Evolutionary conservation across 2,797 vertebrate genomes (phyloP), one percentile per base, ranked within the genome.

Genomic region (Amblyopsis hoosieri): DNA sequence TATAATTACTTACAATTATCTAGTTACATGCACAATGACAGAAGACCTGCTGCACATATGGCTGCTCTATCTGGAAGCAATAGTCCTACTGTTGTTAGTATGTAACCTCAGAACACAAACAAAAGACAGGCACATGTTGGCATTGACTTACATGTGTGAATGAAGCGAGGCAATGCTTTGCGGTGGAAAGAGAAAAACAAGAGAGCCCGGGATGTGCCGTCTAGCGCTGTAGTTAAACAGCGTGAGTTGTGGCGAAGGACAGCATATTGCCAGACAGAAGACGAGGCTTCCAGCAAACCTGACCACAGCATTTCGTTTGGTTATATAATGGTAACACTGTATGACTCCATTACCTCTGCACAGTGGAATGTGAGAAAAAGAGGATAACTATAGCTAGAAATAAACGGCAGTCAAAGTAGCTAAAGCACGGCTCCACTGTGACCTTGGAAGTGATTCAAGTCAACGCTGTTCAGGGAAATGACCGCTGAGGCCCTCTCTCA

Each of bases 281-380:
- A 76, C 56, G 23, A 71, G 80, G 31, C 78, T 79, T 81, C 69
- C 82, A 88, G 83, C 55, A 3, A 62, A 37, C 74, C 61, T 57
- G 29, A 86, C 87, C 87, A 29, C 87, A 85, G 71, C 76, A 72
- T 84, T 86, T 78, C 71, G 76, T 75, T 72, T 71, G 82, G 69
- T 86, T 85, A 78, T 78, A 66, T 85, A 89, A 86, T 87, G 72
- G 64, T 33, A 84, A 82, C 13, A 29, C 23, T 29, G 79, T 77
- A 52, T 57, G 42, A 71, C 79, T 60, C 74, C 62, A 85, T 85
- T 89, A 87, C 80, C 79, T 83, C 69, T 76, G 61, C 72, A 57
- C 60, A 0, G 53, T 75, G 87, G 87, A 90, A 86, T 88, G 85
- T 76, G 76, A 80, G 73, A 82, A 83, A 83, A 79, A 74, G 11